Evolutionary conservation across 2,888 invertebrate genomes (phyloP).

Genomic region (Troilus luridus): DNA sequence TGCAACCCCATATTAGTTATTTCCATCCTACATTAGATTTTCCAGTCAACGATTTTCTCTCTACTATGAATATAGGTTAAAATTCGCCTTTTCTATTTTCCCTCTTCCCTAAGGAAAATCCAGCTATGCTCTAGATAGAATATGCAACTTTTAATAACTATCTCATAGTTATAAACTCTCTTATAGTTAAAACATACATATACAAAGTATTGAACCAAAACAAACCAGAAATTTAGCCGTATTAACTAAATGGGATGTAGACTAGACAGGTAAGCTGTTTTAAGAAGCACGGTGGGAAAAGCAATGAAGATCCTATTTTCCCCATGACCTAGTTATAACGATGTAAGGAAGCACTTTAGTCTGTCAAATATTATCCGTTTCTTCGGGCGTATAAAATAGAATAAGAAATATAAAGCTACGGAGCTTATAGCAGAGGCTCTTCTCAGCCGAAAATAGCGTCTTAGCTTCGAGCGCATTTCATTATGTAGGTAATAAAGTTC

Average conservation of each 20-base stretch:
- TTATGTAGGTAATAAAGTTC: background rate
- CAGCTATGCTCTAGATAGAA: too few species aligned
- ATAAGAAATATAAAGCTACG: background rate
- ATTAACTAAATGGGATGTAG: background rate
- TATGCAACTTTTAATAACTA: too few species aligned
- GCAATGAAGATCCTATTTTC: conserved; percentile 14
- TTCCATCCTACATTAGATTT: too few species aligned
- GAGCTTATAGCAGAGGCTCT: background rate
- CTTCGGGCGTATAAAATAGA: background rate
- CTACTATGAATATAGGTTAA: too few species aligned
- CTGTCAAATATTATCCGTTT: conserved; percentile 4
- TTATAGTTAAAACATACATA: too few species aligned
- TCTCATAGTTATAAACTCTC: too few species aligned
- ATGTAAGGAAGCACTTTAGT: background rate
- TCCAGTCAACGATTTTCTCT: too few species aligned
- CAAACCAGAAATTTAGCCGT: background rate
- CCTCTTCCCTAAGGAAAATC: too few species aligned
- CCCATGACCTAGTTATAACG: background rate
- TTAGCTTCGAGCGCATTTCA: background rate
- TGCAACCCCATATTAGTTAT: too few species aligned
- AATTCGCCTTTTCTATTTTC: too few species aligned
- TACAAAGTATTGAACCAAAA: too few species aligned
- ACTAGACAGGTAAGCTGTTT: background rate
- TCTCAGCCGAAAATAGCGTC: background rate
- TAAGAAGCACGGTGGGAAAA: background rate